A percentile compares a stretch with the other conserved stretches of the same genome.
phyloP scores from a whole-genome alignment of 2,888 invertebrate genomes.

The Mesopsocus fuscifrons region DNA sequence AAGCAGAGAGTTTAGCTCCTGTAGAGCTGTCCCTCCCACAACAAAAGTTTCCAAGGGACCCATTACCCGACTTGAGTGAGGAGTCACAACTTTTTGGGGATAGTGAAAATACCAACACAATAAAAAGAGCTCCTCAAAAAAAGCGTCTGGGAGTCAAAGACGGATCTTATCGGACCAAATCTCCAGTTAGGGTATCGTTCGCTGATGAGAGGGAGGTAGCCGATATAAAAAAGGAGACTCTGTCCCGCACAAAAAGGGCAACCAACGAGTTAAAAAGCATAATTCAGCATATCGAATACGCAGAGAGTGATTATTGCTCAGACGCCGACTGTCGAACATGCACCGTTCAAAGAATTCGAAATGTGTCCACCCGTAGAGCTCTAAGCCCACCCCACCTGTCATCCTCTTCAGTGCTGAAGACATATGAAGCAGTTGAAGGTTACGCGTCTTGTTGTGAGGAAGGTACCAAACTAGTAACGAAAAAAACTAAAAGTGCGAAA shows the following conservation, averaged over 20 bases:
- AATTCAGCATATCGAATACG: constrained; percentile 5
- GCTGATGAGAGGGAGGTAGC: not conserved
- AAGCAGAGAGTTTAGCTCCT: not conserved
- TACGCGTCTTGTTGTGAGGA: constrained; percentile 8
- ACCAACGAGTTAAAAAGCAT: constrained; percentile 8
- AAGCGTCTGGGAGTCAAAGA: not conserved
- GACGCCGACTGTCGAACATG: constrained; percentile 5
- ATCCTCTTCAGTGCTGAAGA: not conserved
- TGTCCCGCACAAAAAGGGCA: constrained; percentile 6
- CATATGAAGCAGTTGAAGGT: not conserved
- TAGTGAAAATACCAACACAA: constrained; percentile 6
- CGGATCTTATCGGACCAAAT: not conserved
- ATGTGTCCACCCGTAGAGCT: not conserved
- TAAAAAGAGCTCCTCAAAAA: constrained; percentile 6
- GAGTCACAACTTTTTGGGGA: not conserved
- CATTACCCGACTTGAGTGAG: not conserved
- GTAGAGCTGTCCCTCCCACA: not conserved
- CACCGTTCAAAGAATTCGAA: not conserved
- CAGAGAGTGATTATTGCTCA: constrained; percentile 8
- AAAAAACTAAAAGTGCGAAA: constrained; percentile 5
- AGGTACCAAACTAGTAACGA: constrained; percentile 1
- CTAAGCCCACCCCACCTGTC: not conserved
- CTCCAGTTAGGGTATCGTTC: constrained; percentile 6
- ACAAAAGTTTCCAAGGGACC: not conserved
- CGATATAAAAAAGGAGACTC: not conserved